These are phyloP conservation scores for Pangasianodon hypophthalmus DNA, from an alignment of 2,113 vertebrate genomes.

Conservation along the genomic window DNA sequence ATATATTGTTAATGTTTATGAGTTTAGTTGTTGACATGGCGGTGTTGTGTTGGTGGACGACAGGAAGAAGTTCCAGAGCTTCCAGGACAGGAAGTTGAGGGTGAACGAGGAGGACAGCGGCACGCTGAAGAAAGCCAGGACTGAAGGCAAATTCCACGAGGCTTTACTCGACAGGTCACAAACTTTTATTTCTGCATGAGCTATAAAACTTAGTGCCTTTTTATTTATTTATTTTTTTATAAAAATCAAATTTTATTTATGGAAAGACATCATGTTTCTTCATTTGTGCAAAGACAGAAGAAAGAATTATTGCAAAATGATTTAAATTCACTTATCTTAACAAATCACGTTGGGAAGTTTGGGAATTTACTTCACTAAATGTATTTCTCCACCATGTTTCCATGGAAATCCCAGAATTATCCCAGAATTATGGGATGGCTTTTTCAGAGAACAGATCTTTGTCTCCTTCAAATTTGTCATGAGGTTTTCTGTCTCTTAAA, in stretches of 20 bases:
- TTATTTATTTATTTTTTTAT: no score
- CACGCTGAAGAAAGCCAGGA: conserved; percentile 85
- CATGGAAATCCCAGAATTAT: not conserved
- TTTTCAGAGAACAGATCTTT: not conserved
- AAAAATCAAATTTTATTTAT: no score
- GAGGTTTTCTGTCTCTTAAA: no score
- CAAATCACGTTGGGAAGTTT: no score
- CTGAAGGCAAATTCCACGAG: conserved; percentile 93
- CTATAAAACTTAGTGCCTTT: no score
- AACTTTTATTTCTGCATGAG: not conserved
- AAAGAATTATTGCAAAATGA: no score
- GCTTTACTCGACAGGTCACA: conserved; percentile 89
- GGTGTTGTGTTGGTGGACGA: conserved; percentile 4
- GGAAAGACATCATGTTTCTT: no score
- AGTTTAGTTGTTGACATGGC: not conserved
- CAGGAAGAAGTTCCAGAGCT: conserved; percentile 99
- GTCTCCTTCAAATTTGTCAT: not conserved
- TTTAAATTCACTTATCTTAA: no score
- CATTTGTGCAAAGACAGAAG: no score
- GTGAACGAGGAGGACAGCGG: conserved; percentile 86
- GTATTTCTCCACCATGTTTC: not conserved
- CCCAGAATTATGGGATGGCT: not conserved
- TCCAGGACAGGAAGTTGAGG: conserved; percentile 92
- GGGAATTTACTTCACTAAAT: not conserved
- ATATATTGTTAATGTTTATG: no score